Evolutionary conservation across 2,888 invertebrate species (phyloP).

Genomic region (Athripsodes cinereus): DNA sequence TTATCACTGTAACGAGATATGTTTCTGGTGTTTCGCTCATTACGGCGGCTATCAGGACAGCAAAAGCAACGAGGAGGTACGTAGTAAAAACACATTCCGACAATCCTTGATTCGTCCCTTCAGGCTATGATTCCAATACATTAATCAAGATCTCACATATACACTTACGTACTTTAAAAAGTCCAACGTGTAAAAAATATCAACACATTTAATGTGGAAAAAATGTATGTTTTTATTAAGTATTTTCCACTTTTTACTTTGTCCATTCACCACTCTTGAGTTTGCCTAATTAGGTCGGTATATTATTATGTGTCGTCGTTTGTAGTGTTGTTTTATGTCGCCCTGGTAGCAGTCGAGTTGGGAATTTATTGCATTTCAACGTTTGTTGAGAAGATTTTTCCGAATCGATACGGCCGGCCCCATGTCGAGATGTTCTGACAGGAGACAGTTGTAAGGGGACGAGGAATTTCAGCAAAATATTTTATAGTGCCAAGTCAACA

Average conservation of each 20-base stretch:
- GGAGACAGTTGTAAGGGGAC: constrained; percentile 5
- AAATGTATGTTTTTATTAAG: no score
- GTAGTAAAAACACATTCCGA: constrained; percentile 12
- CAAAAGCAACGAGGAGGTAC: constrained; percentile 8
- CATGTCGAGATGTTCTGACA: constrained; percentile 1
- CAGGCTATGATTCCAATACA: constrained; percentile 4
- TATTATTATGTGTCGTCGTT: not conserved
- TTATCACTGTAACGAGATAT: constrained; percentile 20
- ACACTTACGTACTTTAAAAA: no score
- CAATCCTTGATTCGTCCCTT: constrained; percentile 8
- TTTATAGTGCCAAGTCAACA: not conserved
- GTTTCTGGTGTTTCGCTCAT: constrained; percentile 14
- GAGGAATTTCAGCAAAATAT: constrained; percentile 1
- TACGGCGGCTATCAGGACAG: constrained; percentile 17
- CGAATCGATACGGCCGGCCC: constrained; percentile 6
- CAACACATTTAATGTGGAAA: no score
- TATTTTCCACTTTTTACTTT: no score
- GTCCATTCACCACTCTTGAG: no score
- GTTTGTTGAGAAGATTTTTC: constrained; percentile 9
- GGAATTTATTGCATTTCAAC: constrained; percentile 12
- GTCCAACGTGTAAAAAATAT: no score
- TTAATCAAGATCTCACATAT: not conserved
- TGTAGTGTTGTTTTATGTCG: constrained; percentile 5
- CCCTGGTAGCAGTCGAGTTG: constrained; percentile 9
- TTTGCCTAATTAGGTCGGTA: not conserved